These are phyloP conservation scores for Metacarcinus magister DNA, from an alignment of 2,888 invertebrate species.

Conservation along the genomic window DNA sequence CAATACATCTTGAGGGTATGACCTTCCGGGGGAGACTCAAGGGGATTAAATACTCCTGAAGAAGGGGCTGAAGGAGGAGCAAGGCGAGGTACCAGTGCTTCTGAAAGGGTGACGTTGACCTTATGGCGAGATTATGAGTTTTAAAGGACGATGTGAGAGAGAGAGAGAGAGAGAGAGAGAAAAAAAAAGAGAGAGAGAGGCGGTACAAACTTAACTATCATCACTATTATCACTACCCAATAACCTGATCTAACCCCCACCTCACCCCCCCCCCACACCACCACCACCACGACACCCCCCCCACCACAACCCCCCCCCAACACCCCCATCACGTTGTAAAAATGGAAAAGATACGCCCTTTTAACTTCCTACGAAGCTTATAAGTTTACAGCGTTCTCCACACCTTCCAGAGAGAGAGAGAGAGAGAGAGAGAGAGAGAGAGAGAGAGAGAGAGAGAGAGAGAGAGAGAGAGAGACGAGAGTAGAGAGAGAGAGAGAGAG, in stretches of 20 bases:
- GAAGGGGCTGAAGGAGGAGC: background rate
- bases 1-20: no score
- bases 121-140: background rate
- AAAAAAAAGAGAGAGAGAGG: no score
- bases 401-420: background rate
- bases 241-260: no score
- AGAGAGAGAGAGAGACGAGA: background rate
- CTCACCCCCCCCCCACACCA: no score
- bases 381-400: no score
- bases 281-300: no score
- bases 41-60: background rate
- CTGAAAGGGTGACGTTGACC: background rate
- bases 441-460: slow-evolving; percentile 34
- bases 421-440: slow-evolving; percentile 17
- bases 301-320: no score
- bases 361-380: no score
- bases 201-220: no score
- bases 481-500: background rate
- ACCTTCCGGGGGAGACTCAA: background rate
- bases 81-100: background rate
- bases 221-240: no score
- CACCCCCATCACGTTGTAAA: no score
- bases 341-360: no score
- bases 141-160: background rate
- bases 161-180: slow-evolving; percentile 26